Base-by-base conservation (phyloP, 2,888 invertebrate genomes). In the Lepidochrysops patricia region DNA sequence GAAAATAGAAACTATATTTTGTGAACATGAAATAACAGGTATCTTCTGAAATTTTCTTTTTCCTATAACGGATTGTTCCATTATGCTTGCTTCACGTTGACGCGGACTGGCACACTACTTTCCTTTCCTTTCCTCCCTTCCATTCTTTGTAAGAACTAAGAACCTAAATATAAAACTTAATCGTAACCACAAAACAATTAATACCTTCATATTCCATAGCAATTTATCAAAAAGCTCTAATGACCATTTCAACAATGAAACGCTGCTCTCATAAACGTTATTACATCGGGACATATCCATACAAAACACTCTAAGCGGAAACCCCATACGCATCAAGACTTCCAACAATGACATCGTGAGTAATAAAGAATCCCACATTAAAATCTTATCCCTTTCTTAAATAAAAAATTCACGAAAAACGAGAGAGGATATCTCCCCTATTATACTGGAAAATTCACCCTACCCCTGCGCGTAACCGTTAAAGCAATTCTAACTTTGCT, bases 311-410 rank as follows among this genome's bases (percentile, higher is more conserved):
- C 84, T 82, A 87, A 84, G 84, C 88, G 80, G 82, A 87, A 86
- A 82, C 83, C 86, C 75, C 82, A 83, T 73, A 86, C 85, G 85
- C 84, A 83, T 82, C 83, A 78, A 73, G 77, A 76, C 77, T 74
- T 71, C 69, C 76, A 81, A 88, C 88, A 87, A 86, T 85, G 71
- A 73, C 75, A 82, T 82, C 84, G 77, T 73, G 65, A 81, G 85
- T 87, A 88, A 88, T 89, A 88, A 88, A 84, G 82, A 83, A 80
- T 77, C 80, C 84, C 84, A 88, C 88, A 89, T 88, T 88, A 89
- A 89, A 89, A 87, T 88, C 88, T 88, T 89, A 89, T 89, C 88
- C 88, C 83, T 88, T 88, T 88, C 88, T 88, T 89, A 88, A 88
- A 89, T 88, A 88, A 87, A 89, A 88, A 87, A 88, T 84, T 88